Evolutionary conservation across 1,140 invertebrate species (phyloP).

Genomic region (Euborellia annulipes): DNA sequence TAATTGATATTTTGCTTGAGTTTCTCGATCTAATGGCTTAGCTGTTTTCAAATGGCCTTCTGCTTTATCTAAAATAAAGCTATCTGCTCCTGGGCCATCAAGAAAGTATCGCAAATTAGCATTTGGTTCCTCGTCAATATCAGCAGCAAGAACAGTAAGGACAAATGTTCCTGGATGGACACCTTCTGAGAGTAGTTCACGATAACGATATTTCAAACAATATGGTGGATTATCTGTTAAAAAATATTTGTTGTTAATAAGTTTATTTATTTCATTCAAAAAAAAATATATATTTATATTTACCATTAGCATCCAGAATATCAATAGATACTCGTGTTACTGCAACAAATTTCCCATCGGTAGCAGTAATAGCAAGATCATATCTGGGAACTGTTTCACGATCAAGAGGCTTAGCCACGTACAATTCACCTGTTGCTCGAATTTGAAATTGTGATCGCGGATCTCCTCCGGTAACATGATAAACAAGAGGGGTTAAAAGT

Average conservation of each 20-base stretch:
- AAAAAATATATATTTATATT: slow-evolving; percentile 17
- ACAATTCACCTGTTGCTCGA: slow-evolving; percentile 60
- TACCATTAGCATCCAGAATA: slow-evolving; percentile 75
- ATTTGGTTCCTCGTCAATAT: slow-evolving; percentile 63
- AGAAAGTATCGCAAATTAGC: slow-evolving; percentile 63
- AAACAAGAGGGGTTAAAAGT: slow-evolving; percentile 42
- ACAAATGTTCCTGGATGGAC: slow-evolving; percentile 55
- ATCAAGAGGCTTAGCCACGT: slow-evolving; percentile 58
- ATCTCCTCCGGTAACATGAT: slow-evolving; percentile 64
- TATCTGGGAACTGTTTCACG: slow-evolving; percentile 53
- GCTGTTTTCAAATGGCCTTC: slow-evolving; percentile 56
- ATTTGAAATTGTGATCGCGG: slow-evolving; percentile 59
- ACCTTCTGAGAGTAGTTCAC: slow-evolving; percentile 53
- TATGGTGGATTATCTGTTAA: slow-evolving; percentile 68
- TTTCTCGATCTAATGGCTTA: slow-evolving; percentile 61
- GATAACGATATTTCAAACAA: slow-evolving; percentile 57
- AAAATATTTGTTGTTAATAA: slow-evolving; percentile 9
- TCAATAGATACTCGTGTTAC: slow-evolving; percentile 49
- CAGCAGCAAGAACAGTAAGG: slow-evolving; percentile 56
- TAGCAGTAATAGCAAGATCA: slow-evolving; percentile 54
- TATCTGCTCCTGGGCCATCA: slow-evolving; percentile 56
- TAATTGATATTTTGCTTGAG: slow-evolving; percentile 44
- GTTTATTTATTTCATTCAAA: background rate
- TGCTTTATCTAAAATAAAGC: slow-evolving; percentile 63
- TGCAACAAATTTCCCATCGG: slow-evolving; percentile 71